Percentiles rank a stretch among this genome's conserved stretches.
Conservation (phyloP, 2,113 vertebrate species). For the Hymenochirus boettgeri region DNA sequence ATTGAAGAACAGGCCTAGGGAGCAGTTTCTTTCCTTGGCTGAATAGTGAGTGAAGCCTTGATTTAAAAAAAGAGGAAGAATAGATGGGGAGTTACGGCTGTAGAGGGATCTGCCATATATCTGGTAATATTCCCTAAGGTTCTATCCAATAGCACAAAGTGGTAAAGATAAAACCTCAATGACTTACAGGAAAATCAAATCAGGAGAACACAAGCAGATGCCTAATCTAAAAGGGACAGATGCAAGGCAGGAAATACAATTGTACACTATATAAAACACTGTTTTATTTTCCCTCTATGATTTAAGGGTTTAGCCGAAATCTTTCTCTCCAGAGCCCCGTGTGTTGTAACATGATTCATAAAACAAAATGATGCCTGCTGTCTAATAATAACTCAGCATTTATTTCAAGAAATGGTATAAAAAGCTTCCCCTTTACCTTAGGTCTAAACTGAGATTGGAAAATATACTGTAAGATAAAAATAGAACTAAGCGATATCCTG, state of each 20-base stretch:
- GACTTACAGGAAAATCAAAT: slow-evolving; percentile 33
- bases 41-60: slow-evolving; percentile 46
- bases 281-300: neutral
- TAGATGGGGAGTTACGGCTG: slow-evolving; percentile 25
- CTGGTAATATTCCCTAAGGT: slow-evolving; percentile 24
- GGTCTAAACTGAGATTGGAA: too few relatives aligned
- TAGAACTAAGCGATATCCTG: too few relatives aligned
- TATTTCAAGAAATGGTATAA: too few relatives aligned
- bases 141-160: slow-evolving; percentile 2
- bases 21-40: slow-evolving; percentile 49
- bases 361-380: too few relatives aligned
- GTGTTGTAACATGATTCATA: too few relatives aligned
- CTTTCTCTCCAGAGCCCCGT: too few relatives aligned
- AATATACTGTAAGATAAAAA: too few relatives aligned
- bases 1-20: slow-evolving; percentile 47
- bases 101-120: slow-evolving; percentile 35
- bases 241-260: slow-evolving; percentile 17
- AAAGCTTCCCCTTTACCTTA: too few relatives aligned
- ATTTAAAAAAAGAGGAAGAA: slow-evolving; percentile 35
- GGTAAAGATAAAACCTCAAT: slow-evolving; percentile 37
- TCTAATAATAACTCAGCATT: too few relatives aligned
- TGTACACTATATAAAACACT: neutral
- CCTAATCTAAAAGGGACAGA: slow-evolving; percentile 32
- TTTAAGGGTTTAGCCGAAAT: too few relatives aligned
- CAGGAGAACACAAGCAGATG: slow-evolving; percentile 31